Evolutionary conservation across 2,888 invertebrate species (phyloP).

Genomic region (Steinernema carpocapsae): DNA sequence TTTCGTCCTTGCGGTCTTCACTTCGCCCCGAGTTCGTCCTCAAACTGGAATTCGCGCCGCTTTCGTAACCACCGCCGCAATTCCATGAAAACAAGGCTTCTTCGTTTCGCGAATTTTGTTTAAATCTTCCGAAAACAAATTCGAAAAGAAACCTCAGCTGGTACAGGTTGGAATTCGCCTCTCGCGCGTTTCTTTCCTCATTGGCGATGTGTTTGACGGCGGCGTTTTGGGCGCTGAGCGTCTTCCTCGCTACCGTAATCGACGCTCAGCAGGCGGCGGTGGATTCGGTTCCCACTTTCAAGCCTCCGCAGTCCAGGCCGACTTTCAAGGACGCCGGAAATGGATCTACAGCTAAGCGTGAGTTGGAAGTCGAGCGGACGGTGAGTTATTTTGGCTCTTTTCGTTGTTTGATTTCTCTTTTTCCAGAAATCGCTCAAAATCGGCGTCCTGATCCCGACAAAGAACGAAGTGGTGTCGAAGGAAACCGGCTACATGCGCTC

Average conservation of each 20-base stretch:
- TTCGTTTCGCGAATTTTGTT: constrained; percentile 8
- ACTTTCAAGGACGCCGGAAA: not conserved
- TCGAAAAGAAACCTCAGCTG: not conserved
- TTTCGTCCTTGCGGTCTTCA: too few relatives aligned
- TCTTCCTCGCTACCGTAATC: constrained; percentile 4
- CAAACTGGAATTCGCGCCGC: not conserved
- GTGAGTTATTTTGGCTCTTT: too few relatives aligned
- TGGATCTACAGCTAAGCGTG: not conserved
- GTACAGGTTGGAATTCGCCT: not conserved
- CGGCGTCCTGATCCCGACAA: constrained; percentile 7
- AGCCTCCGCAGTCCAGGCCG: not conserved
- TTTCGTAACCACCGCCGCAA: not conserved
- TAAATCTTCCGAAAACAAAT: not conserved
- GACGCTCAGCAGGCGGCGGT: not conserved
- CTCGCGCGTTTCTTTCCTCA: not conserved
- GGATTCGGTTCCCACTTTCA: not conserved
- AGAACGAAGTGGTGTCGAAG: not conserved
- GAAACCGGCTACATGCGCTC: constrained; percentile 20
- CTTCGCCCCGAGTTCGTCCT: not conserved
- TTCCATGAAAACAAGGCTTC: not conserved
- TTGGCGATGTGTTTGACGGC: not conserved
- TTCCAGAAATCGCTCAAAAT: not conserved
- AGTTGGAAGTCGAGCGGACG: not conserved
- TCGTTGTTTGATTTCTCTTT: too few relatives aligned
- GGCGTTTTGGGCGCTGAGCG: not conserved